Conservation (phyloP, 2,113 vertebrate genomes). For the Himantopus leucocephalus region DNA sequence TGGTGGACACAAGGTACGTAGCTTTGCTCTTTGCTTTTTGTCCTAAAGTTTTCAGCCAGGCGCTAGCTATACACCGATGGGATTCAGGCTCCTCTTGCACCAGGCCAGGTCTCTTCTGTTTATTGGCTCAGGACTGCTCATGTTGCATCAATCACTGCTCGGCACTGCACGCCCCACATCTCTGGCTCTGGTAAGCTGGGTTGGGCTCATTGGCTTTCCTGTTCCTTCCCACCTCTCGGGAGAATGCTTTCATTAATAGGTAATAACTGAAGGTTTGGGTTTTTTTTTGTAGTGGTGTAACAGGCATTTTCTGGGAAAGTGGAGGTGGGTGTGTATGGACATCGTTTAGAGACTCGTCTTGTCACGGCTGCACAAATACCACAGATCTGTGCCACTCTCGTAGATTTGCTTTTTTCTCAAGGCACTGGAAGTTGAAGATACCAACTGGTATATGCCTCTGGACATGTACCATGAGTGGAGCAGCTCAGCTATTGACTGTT, state of each 20-base stretch:
- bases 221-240: not conserved
- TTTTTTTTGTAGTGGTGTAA: not conserved
- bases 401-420: not conserved
- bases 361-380: not conserved
- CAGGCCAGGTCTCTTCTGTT: not conserved
- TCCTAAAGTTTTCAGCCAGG: not conserved
- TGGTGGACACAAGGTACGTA: not conserved
- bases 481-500: not conserved
- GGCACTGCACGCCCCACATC: not conserved
- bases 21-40: not conserved
- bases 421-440: not conserved
- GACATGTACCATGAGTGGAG: not conserved
- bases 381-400: not conserved
- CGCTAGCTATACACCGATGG: not conserved
- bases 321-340: not conserved
- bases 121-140: not conserved
- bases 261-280: not conserved
- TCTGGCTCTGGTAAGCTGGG: conserved; percentile 31
- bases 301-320: conserved; percentile 17
- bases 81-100: not conserved
- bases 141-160: not conserved
- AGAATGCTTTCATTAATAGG: conserved; percentile 3
- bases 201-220: not conserved
- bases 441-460: not conserved
- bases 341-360: not conserved